Percentiles rank a stretch among this genome's conserved stretches.
Conservation (phyloP, 1,140 invertebrate genomes). For the Dendrolimus punctatus region DNA sequence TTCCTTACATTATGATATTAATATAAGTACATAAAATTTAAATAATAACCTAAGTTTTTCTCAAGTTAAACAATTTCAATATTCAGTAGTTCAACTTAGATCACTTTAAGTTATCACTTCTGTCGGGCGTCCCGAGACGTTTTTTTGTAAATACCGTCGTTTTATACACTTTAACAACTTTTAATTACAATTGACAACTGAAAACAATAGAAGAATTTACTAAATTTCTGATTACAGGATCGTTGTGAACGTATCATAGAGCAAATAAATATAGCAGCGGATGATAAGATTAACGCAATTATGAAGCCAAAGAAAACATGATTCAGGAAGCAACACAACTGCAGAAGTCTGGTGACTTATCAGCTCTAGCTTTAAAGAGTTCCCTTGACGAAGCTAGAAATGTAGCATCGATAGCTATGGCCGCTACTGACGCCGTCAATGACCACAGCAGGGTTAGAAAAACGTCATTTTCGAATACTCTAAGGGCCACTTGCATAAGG, state of each 20-base stretch:
- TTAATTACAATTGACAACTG: too few relatives aligned
- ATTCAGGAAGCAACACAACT: constrained; percentile 42
- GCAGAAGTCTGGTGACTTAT: constrained; percentile 45
- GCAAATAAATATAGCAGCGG: constrained; percentile 60
- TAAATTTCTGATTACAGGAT: constrained; percentile 30
- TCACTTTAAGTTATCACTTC: too few relatives aligned
- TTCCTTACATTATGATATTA: too few relatives aligned
- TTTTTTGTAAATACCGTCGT: too few relatives aligned
- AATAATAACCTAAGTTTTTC: too few relatives aligned
- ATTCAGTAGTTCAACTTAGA: too few relatives aligned
- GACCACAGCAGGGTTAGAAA: constrained; percentile 15
- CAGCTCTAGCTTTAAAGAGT: constrained; percentile 42
- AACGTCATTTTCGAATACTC: neutral
- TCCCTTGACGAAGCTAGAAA: constrained; percentile 47
- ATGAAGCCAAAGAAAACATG: constrained; percentile 46
- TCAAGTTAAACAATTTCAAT: too few relatives aligned
- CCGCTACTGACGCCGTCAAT: constrained; percentile 11
- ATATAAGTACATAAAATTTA: too few relatives aligned
- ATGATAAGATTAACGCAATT: constrained; percentile 66
- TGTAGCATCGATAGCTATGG: constrained; percentile 45
- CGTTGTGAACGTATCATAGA: constrained; percentile 64
- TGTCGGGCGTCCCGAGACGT: too few relatives aligned
- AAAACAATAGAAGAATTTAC: neutral
- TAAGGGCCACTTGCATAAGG: too few relatives aligned
- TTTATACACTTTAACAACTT: too few relatives aligned